These are phyloP conservation scores for Brachionus koreanus DNA, from an alignment of 1,140 invertebrate genomes.

Conservation along the genomic window DNA sequence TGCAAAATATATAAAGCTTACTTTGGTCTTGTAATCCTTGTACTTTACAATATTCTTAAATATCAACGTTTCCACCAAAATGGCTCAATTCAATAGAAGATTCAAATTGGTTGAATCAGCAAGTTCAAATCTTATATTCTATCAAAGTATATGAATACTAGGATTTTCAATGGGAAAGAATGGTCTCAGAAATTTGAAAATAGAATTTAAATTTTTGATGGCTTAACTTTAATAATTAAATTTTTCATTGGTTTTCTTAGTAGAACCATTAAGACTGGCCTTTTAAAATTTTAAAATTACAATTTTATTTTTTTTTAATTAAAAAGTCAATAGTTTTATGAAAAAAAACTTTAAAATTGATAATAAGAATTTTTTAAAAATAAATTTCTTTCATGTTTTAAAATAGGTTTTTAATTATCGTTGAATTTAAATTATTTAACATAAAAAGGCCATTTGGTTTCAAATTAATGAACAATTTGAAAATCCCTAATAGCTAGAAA, in stretches of 20 bases:
- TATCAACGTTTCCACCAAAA: neutral
- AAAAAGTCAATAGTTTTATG: no score
- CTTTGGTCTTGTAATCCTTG: neutral
- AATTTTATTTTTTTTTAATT: no score
- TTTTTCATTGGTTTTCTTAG: neutral
- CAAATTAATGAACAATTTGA: neutral
- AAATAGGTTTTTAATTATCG: no score
- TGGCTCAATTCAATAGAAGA: slow-evolving; percentile 1
- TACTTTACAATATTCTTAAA: neutral
- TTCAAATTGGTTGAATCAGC: neutral
- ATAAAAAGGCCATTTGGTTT: neutral
- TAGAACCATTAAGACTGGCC: neutral
- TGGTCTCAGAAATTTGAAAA: neutral
- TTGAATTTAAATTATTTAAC: no score
- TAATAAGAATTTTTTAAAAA: no score
- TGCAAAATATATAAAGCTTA: neutral
- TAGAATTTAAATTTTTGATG: neutral
- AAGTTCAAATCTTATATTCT: neutral
- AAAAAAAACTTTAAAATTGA: no score
- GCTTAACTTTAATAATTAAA: neutral
- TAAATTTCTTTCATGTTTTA: no score
- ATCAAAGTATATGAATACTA: neutral
- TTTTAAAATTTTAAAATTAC: no score
- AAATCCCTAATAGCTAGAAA: no score
- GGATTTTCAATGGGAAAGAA: neutral